phyloP scores from a whole-genome alignment of 2,888 invertebrate genomes.

The Hypomecis punctinalis region DNA sequence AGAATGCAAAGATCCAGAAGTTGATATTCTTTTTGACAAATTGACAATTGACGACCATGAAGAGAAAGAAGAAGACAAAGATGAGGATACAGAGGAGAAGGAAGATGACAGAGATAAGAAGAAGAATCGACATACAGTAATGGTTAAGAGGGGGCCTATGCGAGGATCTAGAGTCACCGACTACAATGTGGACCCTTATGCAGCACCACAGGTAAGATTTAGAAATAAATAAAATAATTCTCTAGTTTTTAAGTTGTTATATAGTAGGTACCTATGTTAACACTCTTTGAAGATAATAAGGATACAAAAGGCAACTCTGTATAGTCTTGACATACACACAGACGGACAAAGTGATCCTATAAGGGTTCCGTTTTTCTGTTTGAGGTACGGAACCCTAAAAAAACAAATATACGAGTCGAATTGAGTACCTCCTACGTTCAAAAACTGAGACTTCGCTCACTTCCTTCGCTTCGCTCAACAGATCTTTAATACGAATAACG shows the following conservation, averaged over 20 bases:
- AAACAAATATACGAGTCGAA: too few species aligned
- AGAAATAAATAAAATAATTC: neutral
- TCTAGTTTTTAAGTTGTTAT: neutral
- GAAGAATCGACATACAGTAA: conserved; percentile 37
- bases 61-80: conserved; percentile 53
- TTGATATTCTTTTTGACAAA: conserved; percentile 49
- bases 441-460: too few species aligned
- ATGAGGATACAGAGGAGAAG: conserved; percentile 48
- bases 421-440: too few species aligned
- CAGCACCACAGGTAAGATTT: conserved; percentile 10
- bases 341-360: too few species aligned
- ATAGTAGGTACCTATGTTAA: neutral
- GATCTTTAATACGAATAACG: too few species aligned
- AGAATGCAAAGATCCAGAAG: conserved; percentile 39
- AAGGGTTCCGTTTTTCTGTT: too few species aligned
- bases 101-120: conserved; percentile 44
- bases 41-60: conserved; percentile 44
- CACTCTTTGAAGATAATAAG: too few species aligned
- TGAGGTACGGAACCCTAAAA: too few species aligned
- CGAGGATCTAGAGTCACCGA: conserved; percentile 20
- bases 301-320: too few species aligned
- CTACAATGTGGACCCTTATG: conserved; percentile 33
- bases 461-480: too few species aligned
- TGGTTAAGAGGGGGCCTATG: conserved; percentile 22
- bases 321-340: too few species aligned